A percentile compares a stretch with the other conserved stretches of the same genome.
Evolutionary conservation across 2,888 invertebrate species (phyloP).

Genomic region (Aethes cnicana): DNA sequence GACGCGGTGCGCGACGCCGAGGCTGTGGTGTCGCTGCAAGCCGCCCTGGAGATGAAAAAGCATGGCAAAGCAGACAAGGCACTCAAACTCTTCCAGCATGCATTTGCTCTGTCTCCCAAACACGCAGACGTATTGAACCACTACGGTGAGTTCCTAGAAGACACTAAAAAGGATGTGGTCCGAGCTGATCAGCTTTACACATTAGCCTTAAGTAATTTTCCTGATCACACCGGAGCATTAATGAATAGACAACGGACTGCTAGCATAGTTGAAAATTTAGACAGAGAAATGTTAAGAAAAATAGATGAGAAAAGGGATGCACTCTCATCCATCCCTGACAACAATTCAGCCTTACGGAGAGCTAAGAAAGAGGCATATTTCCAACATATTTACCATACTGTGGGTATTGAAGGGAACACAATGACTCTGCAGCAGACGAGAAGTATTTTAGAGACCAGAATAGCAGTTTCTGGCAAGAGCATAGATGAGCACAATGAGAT

Average conservation of each 20-base stretch:
- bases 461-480: slow-evolving; percentile 92
- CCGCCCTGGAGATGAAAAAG: slow-evolving; percentile 92
- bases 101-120: slow-evolving; percentile 93
- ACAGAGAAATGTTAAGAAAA: slow-evolving; percentile 88
- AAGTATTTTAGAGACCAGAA: slow-evolving; percentile 92
- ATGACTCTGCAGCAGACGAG: slow-evolving; percentile 96
- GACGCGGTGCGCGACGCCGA: slow-evolving; percentile 81
- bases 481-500: slow-evolving; percentile 99
- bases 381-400: slow-evolving; percentile 97
- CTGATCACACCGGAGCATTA: slow-evolving; percentile 90
- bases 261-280: slow-evolving; percentile 94
- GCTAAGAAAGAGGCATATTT: slow-evolving; percentile 98
- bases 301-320: slow-evolving; percentile 93
- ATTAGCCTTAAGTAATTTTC: slow-evolving; percentile 91
- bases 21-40: slow-evolving; percentile 91
- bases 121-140: slow-evolving; percentile 96
- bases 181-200: slow-evolving; percentile 95
- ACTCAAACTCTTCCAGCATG: slow-evolving; percentile 93
- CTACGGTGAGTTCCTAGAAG: slow-evolving; percentile 96
- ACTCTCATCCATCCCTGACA: slow-evolving; percentile 90
- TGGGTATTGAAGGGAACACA: slow-evolving; percentile 98
- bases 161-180: slow-evolving; percentile 91
- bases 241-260: slow-evolving; percentile 92
- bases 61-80: slow-evolving; percentile 93
- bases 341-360: slow-evolving; percentile 89